phyloP scores from a whole-genome alignment of 2,888 invertebrate genomes.

The Chaetoderma sp. region DNA sequence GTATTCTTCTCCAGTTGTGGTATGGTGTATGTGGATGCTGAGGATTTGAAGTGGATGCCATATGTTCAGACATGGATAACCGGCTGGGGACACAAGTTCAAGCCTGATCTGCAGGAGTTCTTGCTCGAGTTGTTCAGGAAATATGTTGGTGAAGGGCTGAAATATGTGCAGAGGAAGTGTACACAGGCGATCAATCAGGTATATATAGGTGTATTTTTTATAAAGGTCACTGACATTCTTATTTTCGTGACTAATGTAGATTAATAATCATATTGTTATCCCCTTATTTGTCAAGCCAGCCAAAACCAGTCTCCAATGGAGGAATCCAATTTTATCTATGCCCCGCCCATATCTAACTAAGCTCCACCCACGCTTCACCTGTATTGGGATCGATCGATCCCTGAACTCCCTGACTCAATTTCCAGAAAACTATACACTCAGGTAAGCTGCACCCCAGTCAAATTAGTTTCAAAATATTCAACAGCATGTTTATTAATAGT shows the following conservation, averaged over 20 bases:
- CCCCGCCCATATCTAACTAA: too few relatives aligned
- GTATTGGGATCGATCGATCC: too few relatives aligned
- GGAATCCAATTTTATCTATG: too few relatives aligned
- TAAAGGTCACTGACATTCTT: background rate
- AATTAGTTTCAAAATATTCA: too few relatives aligned
- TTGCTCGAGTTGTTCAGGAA: conserved; percentile 77
- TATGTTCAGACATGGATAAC: conserved; percentile 83
- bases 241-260: background rate
- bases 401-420: too few relatives aligned
- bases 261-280: background rate
- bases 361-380: too few relatives aligned
- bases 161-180: conserved; percentile 79
- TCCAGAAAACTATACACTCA: too few relatives aligned
- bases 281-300: background rate
- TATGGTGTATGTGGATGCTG: conserved; percentile 91
- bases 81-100: conserved; percentile 70
- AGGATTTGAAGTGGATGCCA: conserved; percentile 85
- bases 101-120: conserved; percentile 74
- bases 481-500: too few relatives aligned
- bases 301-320: too few relatives aligned
- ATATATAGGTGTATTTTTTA: conserved; percentile 12
- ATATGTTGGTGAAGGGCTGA: conserved; percentile 78
- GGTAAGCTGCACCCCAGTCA: too few relatives aligned
- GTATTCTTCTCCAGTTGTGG: conserved; percentile 72
- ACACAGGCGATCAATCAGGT: conserved; percentile 83